These are phyloP conservation scores for Nymphalis urticae DNA, from an alignment of 2,888 invertebrate genomes.

Conservation along the genomic window DNA sequence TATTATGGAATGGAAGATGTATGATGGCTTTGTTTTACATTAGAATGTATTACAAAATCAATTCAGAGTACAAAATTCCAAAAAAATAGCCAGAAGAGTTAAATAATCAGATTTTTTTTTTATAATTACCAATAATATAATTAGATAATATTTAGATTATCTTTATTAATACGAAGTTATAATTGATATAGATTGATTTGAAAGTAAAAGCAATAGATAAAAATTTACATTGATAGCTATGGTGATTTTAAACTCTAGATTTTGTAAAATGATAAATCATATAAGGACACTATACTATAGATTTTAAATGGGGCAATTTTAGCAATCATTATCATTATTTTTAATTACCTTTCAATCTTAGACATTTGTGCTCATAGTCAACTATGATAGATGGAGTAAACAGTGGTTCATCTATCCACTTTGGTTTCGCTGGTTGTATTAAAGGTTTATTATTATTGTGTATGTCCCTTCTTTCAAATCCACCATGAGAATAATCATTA, in stretches of 20 bases:
- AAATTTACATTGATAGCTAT: neutral
- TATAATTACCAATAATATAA: no score
- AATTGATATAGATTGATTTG: neutral
- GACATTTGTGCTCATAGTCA: constrained; percentile 86
- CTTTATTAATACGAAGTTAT: neutral
- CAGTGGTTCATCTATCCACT: constrained; percentile 75
- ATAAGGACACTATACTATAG: neutral
- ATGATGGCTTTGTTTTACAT: no score
- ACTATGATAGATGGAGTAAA: constrained; percentile 82
- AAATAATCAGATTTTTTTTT: neutral
- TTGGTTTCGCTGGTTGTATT: constrained; percentile 44
- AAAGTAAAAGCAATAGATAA: neutral
- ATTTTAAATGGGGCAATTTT: neutral
- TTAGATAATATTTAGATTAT: no score
- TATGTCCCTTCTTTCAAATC: constrained; percentile 39
- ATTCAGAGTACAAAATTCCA: no score
- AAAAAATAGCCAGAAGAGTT: neutral
- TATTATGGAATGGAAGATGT: no score
- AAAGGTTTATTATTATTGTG: constrained; percentile 29
- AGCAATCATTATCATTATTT: constrained; percentile 13
- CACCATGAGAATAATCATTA: constrained; percentile 44
- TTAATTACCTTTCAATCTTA: constrained; percentile 78
- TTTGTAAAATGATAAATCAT: neutral
- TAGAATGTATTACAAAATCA: no score
- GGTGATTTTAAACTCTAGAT: neutral